A percentile compares a stretch with the other conserved stretches of the same genome.
phyloP scores from a whole-genome alignment of 2,888 invertebrate genomes.

The Rhimphoctona megacephalus region DNA sequence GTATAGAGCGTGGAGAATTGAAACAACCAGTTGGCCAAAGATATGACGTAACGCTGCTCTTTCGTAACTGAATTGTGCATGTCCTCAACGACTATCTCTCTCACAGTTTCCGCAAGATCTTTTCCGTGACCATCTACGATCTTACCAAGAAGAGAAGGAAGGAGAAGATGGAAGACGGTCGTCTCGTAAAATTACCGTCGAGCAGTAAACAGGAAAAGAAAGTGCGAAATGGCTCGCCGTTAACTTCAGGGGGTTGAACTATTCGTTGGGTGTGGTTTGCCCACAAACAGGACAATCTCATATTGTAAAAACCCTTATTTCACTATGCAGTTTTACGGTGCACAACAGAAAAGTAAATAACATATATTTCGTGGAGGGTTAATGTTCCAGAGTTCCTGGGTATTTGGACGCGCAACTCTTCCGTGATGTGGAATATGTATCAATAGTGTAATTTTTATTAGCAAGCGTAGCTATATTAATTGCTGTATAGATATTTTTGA shows the following conservation, averaged over 20 bases:
- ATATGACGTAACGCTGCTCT: constrained; percentile 79
- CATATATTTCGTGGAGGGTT: not conserved
- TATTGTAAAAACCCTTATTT: constrained; percentile 32
- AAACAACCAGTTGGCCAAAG: constrained; percentile 60
- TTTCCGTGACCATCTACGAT: constrained; percentile 70
- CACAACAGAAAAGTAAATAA: constrained; percentile 39
- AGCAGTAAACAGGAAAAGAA: constrained; percentile 73
- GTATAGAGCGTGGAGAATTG: constrained; percentile 40
- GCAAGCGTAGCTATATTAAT: not conserved
- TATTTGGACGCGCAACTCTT: not conserved
- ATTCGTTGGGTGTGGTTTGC: constrained; percentile 42
- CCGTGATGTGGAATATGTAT: not conserved
- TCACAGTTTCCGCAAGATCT: constrained; percentile 27
- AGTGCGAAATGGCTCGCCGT: constrained; percentile 72
- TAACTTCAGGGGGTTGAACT: constrained; percentile 67
- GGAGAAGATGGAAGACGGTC: constrained; percentile 44
- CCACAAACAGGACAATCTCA: constrained; percentile 49
- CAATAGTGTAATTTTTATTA: not conserved
- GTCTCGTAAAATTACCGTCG: constrained; percentile 76
- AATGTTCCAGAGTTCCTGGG: not conserved
- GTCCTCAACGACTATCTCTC: constrained; percentile 67
- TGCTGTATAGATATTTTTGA: not conserved
- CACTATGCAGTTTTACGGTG: constrained; percentile 11
- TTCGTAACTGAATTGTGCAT: constrained; percentile 79
- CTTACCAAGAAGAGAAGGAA: constrained; percentile 17